These are phyloP conservation scores for Akabosia matsudoensis DNA, from an alignment of 1,140 invertebrate genomes.

Conservation along the genomic window DNA sequence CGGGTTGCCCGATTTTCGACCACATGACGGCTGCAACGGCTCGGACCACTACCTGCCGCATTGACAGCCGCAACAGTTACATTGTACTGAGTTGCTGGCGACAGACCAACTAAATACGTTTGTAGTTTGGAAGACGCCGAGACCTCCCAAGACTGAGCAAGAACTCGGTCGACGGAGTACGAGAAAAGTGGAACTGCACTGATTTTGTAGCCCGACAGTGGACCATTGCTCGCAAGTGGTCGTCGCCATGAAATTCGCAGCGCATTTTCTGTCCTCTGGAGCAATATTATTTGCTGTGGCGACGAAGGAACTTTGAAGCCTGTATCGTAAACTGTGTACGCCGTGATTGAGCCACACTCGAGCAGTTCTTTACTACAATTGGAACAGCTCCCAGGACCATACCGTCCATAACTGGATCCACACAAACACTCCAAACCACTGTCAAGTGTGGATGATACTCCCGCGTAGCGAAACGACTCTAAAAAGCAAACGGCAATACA, in stretches of 20 bases:
- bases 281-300: slow-evolving; percentile 41
- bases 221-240: slow-evolving; percentile 61
- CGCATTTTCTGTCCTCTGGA: slow-evolving; percentile 47
- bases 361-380: slow-evolving; percentile 49
- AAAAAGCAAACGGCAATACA: slow-evolving; percentile 5
- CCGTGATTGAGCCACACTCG: slow-evolving; percentile 53
- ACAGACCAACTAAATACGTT: slow-evolving; percentile 59
- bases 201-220: slow-evolving; percentile 60
- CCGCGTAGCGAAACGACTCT: slow-evolving; percentile 26
- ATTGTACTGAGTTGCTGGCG: slow-evolving; percentile 69
- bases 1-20: slow-evolving; percentile 62
- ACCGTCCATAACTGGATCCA: slow-evolving; percentile 52
- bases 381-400: slow-evolving; percentile 51
- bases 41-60: slow-evolving; percentile 59
- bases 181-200: slow-evolving; percentile 46
- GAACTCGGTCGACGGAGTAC: slow-evolving; percentile 33
- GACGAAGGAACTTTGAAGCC: slow-evolving; percentile 51
- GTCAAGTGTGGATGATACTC: slow-evolving; percentile 18
- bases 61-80: slow-evolving; percentile 66
- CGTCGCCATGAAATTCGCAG: slow-evolving; percentile 59
- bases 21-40: slow-evolving; percentile 57
- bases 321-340: slow-evolving; percentile 55
- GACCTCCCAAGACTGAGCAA: slow-evolving; percentile 52
- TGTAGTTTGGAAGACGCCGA: slow-evolving; percentile 51
- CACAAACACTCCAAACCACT: slow-evolving; percentile 51